Base-by-base conservation (phyloP, 1,140 invertebrate genomes). In the Listronotus bonariensis region DNA sequence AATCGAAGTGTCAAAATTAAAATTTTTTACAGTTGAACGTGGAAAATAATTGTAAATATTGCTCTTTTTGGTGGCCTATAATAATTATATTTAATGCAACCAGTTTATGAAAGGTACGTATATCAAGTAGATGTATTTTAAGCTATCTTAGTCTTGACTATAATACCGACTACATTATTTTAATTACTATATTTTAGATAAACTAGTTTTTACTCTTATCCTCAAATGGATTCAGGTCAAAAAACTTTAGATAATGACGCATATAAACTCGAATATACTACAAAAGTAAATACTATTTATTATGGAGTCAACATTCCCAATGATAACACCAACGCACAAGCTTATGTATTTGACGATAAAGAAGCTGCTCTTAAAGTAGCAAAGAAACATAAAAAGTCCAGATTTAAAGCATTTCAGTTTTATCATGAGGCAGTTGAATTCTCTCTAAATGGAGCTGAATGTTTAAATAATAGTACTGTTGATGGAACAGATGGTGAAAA, bases 331-430 rank as follows among this genome's bases (percentile, higher is more conserved):
- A 67, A 61, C 40, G 42, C 32, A 32, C 34, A 64, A 38, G 51
- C 51, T n/a, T 70, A 78, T 67, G 86, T 93, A 1, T 93, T 88
- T 75, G 79, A 79, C 45, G 86, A 91, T 38, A 91, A 89, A 77
- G 72, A 72, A 6, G 85, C 88, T 70, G 92, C 91, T 0, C 75
- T 95, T 41, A 86, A 88, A 69, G 71, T 89, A 45, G 84, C 91
- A 6, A 90, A 89, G 67, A 84, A 87, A 63, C 84, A 87, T 72
- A 91, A 91, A 76, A 86, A 86, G 41, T 86, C 88, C 5, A 82
- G 92, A 65, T 87, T 95, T 65, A 93, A 93, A 74, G 83, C 84
- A 4, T 94, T 94, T 72, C 84, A 82, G 48, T 87, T 80, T 54
- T 79, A 80, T 55, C 80, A 85, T 57, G 90, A 92, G 71, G 92